These are phyloP conservation scores for Deroplatys truncata DNA, from an alignment of 2,888 invertebrate genomes.

Conservation along the genomic window DNA sequence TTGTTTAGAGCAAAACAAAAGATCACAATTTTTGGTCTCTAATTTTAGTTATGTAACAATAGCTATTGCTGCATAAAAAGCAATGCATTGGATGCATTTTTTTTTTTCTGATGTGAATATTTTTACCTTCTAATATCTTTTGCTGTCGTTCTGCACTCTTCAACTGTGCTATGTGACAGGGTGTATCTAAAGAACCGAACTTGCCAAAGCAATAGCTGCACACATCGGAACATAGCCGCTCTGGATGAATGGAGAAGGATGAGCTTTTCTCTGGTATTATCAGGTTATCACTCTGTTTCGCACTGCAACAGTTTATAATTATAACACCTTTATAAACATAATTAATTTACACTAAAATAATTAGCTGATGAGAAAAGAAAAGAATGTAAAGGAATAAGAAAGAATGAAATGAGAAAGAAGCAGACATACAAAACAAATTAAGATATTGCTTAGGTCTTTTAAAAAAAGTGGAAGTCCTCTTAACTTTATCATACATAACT, in stretches of 20 bases:
- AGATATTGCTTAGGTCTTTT: too few relatives aligned
- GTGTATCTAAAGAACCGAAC: conserved; percentile 81
- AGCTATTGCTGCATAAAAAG: too few relatives aligned
- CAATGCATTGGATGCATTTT: too few relatives aligned
- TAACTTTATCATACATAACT: too few relatives aligned
- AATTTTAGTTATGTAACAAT: too few relatives aligned
- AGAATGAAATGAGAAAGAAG: not conserved
- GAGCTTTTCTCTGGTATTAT: conserved; percentile 86
- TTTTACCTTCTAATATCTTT: conserved; percentile 71
- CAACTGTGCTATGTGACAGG: conserved; percentile 82
- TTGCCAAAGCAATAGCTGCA: conserved; percentile 85
- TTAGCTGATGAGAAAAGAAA: not conserved
- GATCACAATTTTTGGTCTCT: too few relatives aligned
- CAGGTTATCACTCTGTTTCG: conserved; percentile 42
- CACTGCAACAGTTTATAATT: conserved; percentile 9
- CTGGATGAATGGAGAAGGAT: conserved; percentile 82
- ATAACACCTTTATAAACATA: not conserved
- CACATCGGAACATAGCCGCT: conserved; percentile 75
- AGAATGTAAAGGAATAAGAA: not conserved
- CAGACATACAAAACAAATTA: too few relatives aligned
- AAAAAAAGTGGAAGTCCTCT: too few relatives aligned
- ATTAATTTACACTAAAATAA: not conserved
- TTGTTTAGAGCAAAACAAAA: too few relatives aligned
- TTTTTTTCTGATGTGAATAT: not conserved
- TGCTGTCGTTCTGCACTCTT: conserved; percentile 77